Base-by-base conservation (phyloP, 2,113 vertebrate species). In the Epinephelus cyanopodus region DNA sequence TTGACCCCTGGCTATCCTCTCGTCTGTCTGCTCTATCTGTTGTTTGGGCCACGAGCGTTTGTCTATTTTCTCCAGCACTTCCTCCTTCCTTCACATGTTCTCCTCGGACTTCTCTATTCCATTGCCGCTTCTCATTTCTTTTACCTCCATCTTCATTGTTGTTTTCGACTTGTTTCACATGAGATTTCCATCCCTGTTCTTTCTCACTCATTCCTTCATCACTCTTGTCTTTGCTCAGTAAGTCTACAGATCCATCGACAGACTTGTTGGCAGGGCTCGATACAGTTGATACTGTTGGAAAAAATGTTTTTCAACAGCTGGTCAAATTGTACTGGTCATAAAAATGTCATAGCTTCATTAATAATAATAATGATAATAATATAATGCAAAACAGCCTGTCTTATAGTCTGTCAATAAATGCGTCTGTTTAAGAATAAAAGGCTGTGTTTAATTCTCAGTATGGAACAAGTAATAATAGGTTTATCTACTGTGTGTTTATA, bases 201-300 rank as follows among this genome's bases (percentile, higher is more conserved):
- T 25, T 12, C 45, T 70, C 68, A 27, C 57, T 56, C 21, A 8
- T 33, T 52, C 29, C 72, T 18, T 60, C 42, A 25, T 57, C 52
- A 47, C 45, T 19, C 29, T 64, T 45, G 37, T 69, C 64, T 72
- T 65, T 50, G n/a, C 27, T 73, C 88, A 65, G 81, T 92, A 83
- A 78, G 65, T 74, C 85, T 91, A 76, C 47, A 62, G 25, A 61
- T 62, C 65, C 64, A 57, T 83, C 54, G 79, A 79, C 77, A 18
- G 62, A 84, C 81, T 39, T 92, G 79, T 88, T 81, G 56, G 92
- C 19, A 0, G 83, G 9, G 73, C 62, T 79, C 37, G 87, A 76
- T 90, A 65, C 64, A 56, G 84, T 54, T 85, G 69, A 65, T 47
- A 90, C 67, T 53, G 48, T 54, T 54, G 19, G 4, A 37, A 25